Conservation (phyloP, 1,140 invertebrate species). For the Macrocentrus cingulum region DNA sequence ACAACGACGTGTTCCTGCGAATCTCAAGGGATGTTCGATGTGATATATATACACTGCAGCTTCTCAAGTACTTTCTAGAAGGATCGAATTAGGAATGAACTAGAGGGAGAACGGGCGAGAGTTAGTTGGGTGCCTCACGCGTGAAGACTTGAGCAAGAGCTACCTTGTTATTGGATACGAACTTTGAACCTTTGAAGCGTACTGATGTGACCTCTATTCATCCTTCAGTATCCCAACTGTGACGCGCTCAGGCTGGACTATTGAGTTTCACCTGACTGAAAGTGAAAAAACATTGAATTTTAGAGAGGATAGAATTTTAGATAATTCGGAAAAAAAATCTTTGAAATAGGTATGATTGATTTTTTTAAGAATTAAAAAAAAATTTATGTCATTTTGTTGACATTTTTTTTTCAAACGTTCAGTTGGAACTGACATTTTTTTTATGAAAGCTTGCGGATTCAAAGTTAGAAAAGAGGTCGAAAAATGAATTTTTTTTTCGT, state of each 20-base stretch:
- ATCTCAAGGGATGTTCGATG: not conserved
- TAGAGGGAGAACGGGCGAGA: not conserved
- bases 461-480: no score
- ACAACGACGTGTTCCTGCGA: not conserved
- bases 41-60: not conserved
- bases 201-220: constrained; percentile 23
- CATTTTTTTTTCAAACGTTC: no score
- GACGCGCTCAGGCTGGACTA: constrained; percentile 12
- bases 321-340: no score
- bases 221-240: constrained; percentile 8
- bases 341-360: no score
- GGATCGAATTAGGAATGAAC: constrained; percentile 18
- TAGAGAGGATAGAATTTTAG: no score
- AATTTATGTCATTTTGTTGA: no score
- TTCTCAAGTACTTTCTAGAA: not conserved
- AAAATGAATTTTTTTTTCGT: no score
- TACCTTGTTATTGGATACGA: constrained; percentile 24
- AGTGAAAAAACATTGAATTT: not conserved
- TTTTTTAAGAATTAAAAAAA: no score
- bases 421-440: no score
- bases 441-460: no score
- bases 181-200: constrained; percentile 24
- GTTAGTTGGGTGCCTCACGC: constrained; percentile 17
- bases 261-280: constrained; percentile 18
- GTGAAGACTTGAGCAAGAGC: constrained; percentile 19